Percentiles rank a stretch among this genome's conserved stretches.
phyloP scores from a whole-genome alignment of 2,113 vertebrate genomes.

The Megalops atlanticus region DNA sequence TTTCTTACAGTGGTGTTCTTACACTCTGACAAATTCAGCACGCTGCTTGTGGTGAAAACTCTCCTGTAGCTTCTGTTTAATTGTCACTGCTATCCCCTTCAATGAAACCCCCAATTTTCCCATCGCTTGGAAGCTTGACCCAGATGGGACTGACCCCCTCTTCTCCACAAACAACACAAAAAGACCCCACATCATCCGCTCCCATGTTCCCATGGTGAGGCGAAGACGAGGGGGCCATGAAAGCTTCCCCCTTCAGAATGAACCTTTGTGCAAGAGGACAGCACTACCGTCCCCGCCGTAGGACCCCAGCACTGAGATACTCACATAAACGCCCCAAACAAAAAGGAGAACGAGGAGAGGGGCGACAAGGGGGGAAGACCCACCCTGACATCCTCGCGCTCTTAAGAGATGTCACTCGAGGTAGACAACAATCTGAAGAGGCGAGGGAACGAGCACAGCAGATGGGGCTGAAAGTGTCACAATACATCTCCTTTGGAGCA shows the following conservation, averaged over 20 bases:
- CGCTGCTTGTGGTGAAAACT: too few relatives aligned
- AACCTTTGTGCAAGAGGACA: conserved; percentile 94
- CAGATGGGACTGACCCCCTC: conserved; percentile 64
- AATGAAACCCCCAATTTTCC: conserved; percentile 53
- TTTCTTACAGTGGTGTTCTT: too few relatives aligned
- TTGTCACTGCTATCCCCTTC: conserved; percentile 58
- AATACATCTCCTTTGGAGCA: conserved; percentile 29
- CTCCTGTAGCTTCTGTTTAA: conserved; percentile 14
- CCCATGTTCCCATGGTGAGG: conserved; percentile 89
- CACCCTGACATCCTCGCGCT: conserved; percentile 53
- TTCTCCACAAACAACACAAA: conserved; percentile 43
- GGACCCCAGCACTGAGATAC: conserved; percentile 74
- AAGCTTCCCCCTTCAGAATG: conserved; percentile 89
- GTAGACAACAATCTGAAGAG: conserved; percentile 57
- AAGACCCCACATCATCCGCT: conserved; percentile 47
- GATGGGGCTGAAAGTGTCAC: conserved; percentile 26
- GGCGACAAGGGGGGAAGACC: background rate
- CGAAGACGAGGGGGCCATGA: conserved; percentile 78
- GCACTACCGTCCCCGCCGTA: conserved; percentile 75
- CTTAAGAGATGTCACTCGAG: conserved; percentile 63
- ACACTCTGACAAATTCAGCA: too few relatives aligned
- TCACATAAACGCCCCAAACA: conserved; percentile 77
- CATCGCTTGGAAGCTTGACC: conserved; percentile 85
- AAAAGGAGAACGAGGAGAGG: conserved; percentile 50
- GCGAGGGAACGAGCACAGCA: conserved; percentile 25